Evolutionary conservation across 2,888 invertebrate species (phyloP), one percentile per base, ranked within the genome.

Genomic region (Drosophila glabriapex): DNA sequence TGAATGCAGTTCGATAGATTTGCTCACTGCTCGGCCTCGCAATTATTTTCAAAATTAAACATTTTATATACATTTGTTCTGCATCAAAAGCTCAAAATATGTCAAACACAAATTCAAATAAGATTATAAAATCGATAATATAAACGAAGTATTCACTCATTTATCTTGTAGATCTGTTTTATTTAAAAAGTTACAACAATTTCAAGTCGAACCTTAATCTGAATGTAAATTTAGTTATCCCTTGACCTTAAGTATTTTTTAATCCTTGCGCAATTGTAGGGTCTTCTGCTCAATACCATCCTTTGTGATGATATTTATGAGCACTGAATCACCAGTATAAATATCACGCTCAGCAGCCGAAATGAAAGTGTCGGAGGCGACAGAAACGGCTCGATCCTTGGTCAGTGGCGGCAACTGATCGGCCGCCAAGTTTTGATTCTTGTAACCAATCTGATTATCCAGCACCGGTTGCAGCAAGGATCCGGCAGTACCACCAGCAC

Each of bases 271-370:
- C 73, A 99, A 95, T 73, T 95, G 95, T 93, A 97, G 82, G 95
- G 96, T 92, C 95, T 95, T 92, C 5, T 95, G 95, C 78, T 95
- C 94, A 70, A 97, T 95, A 1, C 98, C 99, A 94, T 96, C 96
- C 83, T 97, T 97, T 25, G 98, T 98, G 81, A 99, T 97, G 74
- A 98, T 95, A 85, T 97, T 95, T 80, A 99, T 97, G 72, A 95
- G 94, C 83, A 99, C 96, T 69, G 96, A 96, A 94, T 99, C 99
- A 58, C 99, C 99, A 68, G 99, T 99, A 91, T 98, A 97, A 90
- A 99, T 99, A 93, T 99, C 99, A 91, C 99, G 95, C 93, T 99
- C 99, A 2, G 99, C 98, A 5, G 99, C 99, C 64, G 99, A 98
- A 85, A 98, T 98, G 93, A 99, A 99, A 0, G 98, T 97, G 94